Evolutionary conservation across 2,797 vertebrate genomes (phyloP).

Genomic region (Danio aesculapii): DNA sequence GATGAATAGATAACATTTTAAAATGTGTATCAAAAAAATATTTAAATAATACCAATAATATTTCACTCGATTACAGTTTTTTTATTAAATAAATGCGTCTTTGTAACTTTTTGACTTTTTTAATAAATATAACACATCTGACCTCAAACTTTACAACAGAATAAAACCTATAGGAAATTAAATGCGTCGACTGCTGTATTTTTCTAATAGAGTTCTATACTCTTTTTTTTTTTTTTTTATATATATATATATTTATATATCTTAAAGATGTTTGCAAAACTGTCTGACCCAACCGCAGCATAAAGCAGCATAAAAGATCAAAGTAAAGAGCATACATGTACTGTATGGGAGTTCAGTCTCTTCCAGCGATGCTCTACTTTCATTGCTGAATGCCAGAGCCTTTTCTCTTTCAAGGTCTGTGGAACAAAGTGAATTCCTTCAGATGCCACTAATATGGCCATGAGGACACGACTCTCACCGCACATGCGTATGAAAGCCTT

Average conservation of each 20-base stretch:
- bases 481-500: not conserved
- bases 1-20: not conserved
- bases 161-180: no score
- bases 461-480: not conserved
- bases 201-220: not conserved
- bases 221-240: no score
- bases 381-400: not conserved
- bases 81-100: no score
- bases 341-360: not conserved
- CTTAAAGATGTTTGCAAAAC: not conserved
- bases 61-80: not conserved
- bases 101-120: no score
- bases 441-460: not conserved
- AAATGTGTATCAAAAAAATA: not conserved
- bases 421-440: slow-evolving; percentile 10
- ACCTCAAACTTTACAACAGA: no score
- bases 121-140: no score
- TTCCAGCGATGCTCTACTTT: not conserved
- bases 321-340: not conserved
- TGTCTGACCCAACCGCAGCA: not conserved
- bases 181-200: no score
- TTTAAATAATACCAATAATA: not conserved
- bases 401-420: slow-evolving; percentile 35
- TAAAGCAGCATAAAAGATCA: not conserved
- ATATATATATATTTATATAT: no score